Evolutionary conservation across 2,797 vertebrate species (phyloP).

Genomic region (Fistularia tabacaria): DNA sequence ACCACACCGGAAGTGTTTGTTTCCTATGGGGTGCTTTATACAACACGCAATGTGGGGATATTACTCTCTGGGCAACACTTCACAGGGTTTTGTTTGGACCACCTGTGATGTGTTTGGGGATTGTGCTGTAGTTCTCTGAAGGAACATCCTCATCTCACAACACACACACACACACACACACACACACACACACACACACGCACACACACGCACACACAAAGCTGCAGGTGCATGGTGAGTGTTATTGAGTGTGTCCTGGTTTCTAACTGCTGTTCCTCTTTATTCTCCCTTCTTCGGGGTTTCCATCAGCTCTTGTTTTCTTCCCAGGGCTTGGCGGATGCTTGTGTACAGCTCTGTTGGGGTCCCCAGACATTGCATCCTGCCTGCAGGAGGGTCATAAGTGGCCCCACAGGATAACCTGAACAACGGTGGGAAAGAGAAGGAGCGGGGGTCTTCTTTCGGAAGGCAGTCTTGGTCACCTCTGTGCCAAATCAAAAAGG

Average conservation of each 20-base stretch:
- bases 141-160: slow-evolving; percentile 2
- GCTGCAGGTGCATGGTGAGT: slow-evolving; percentile 76
- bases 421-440: slow-evolving; percentile 80
- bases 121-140: slow-evolving; percentile 51
- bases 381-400: slow-evolving; percentile 73
- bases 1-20: slow-evolving; percentile 71
- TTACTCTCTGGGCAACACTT: slow-evolving; percentile 71
- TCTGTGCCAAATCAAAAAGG: slow-evolving; percentile 48
- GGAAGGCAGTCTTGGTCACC: slow-evolving; percentile 35
- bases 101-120: slow-evolving; percentile 72
- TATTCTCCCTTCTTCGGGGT: slow-evolving; percentile 60
- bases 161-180: slow-evolving; percentile 27
- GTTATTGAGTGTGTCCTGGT: slow-evolving; percentile 76
- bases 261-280: slow-evolving; percentile 69
- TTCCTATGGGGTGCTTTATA: slow-evolving; percentile 74
- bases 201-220: slow-evolving; percentile 43
- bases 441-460: slow-evolving; percentile 63
- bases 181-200: slow-evolving; percentile 33
- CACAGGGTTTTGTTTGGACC: slow-evolving; percentile 73
- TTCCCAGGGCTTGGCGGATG: slow-evolving; percentile 79
- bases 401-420: slow-evolving; percentile 81
- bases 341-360: slow-evolving; percentile 66
- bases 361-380: slow-evolving; percentile 80
- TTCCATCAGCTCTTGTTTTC: slow-evolving; percentile 75
- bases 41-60: slow-evolving; percentile 62